These are phyloP conservation scores for Pitangus sulphuratus DNA, from an alignment of 2,797 vertebrate genomes.

Conservation along the genomic window DNA sequence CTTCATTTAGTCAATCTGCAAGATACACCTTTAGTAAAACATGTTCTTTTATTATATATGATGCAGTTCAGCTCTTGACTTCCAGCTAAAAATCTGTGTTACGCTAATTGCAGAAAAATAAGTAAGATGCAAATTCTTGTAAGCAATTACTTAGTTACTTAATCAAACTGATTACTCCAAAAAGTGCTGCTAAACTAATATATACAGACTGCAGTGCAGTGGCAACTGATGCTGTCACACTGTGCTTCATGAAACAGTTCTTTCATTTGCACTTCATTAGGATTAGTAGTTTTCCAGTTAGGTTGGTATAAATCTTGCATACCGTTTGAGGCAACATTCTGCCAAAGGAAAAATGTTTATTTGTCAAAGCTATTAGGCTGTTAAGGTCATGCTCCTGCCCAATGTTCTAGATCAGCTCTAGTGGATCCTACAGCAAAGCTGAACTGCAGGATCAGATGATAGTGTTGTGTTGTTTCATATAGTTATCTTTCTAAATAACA, in stretches of 20 bases:
- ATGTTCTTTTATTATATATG: neutral
- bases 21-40: neutral
- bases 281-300: neutral
- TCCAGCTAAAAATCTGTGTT: neutral
- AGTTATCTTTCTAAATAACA: neutral
- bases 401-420: neutral
- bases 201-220: neutral
- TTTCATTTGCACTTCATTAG: neutral
- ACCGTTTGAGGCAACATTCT: neutral
- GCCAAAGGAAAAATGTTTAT: neutral
- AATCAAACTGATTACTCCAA: neutral
- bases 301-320: neutral
- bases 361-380: neutral
- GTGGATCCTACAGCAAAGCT: neutral
- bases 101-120: neutral
- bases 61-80: neutral
- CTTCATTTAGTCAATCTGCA: neutral
- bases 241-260: neutral
- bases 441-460: neutral
- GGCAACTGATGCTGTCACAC: neutral
- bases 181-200: neutral
- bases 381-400: neutral
- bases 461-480: neutral
- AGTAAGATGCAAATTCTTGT: neutral
- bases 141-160: neutral